These are phyloP conservation scores for Himalopsyche tibetana DNA, from an alignment of 2,888 invertebrate genomes.

Conservation along the genomic window DNA sequence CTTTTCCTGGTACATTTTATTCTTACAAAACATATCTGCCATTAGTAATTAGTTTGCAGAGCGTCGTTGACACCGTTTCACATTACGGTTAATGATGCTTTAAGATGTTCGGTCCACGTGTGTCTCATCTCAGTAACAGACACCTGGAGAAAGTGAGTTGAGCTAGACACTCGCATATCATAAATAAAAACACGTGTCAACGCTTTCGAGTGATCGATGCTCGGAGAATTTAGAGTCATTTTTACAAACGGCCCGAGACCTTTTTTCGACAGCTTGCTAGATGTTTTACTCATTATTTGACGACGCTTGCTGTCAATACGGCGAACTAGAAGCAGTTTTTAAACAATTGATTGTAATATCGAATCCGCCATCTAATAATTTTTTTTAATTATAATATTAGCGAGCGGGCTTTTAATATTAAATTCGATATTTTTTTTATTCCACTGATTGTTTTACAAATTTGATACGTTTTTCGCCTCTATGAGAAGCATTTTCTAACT, in stretches of 20 bases:
- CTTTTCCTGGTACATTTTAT: no score
- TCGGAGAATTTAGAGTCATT: background rate
- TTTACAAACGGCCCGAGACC: background rate
- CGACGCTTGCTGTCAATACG: background rate
- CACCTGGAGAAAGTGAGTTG: background rate
- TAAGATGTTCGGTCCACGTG: background rate
- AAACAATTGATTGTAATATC: background rate
- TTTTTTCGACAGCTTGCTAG: background rate
- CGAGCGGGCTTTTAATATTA: no score
- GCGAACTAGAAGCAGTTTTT: background rate
- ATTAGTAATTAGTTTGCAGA: background rate
- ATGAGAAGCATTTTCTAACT: no score
- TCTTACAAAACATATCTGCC: no score
- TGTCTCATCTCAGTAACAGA: background rate
- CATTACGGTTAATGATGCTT: constrained; percentile 7
- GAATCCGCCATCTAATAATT: no score
- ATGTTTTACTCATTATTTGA: background rate
- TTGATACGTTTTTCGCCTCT: no score
- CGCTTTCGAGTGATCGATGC: background rate
- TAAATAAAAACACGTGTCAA: background rate
- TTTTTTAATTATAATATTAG: no score
- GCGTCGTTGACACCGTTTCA: background rate
- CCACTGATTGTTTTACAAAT: no score
- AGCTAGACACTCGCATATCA: background rate
- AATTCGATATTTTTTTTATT: no score